Evolutionary conservation across 2,797 vertebrate genomes (phyloP).

Genomic region (Periophthalmus magnuspinnatus): DNA sequence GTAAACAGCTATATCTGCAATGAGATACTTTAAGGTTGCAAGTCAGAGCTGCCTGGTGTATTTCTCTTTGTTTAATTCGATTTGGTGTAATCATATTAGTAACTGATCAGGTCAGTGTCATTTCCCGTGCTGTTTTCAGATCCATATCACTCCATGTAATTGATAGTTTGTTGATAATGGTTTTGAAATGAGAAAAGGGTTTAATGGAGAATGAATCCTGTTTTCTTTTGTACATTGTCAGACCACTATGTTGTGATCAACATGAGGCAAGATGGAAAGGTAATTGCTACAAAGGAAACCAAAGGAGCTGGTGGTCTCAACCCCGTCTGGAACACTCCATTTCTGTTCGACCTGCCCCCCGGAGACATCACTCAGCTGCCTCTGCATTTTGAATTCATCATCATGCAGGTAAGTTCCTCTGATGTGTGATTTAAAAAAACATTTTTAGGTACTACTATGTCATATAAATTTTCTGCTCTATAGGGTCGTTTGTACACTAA

Average conservation of each 20-base stretch:
- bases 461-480: background rate
- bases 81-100: slow-evolving; percentile 52
- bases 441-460: background rate
- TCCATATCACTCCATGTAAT: slow-evolving; percentile 46
- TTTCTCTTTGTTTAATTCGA: slow-evolving; percentile 30
- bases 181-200: background rate
- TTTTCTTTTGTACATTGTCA: slow-evolving; percentile 30
- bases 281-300: slow-evolving; percentile 81
- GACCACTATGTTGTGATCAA: slow-evolving; percentile 84
- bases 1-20: slow-evolving; percentile 53
- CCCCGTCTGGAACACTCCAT: slow-evolving; percentile 84
- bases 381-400: slow-evolving; percentile 75
- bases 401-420: slow-evolving; percentile 79
- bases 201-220: background rate
- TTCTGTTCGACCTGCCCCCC: slow-evolving; percentile 79
- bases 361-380: slow-evolving; percentile 74
- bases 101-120: slow-evolving; percentile 43
- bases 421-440: background rate
- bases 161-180: slow-evolving; percentile 32
- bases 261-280: slow-evolving; percentile 69
- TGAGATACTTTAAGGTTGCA: background rate
- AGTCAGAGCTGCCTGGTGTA: background rate
- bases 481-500: slow-evolving; percentile 80
- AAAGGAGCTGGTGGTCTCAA: slow-evolving; percentile 74
- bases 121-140: slow-evolving; percentile 50